Percentiles rank a stretch among this genome's conserved stretches.
Conservation (phyloP, 2,113 vertebrate species). For the Neolamprologus sp. region DNA sequence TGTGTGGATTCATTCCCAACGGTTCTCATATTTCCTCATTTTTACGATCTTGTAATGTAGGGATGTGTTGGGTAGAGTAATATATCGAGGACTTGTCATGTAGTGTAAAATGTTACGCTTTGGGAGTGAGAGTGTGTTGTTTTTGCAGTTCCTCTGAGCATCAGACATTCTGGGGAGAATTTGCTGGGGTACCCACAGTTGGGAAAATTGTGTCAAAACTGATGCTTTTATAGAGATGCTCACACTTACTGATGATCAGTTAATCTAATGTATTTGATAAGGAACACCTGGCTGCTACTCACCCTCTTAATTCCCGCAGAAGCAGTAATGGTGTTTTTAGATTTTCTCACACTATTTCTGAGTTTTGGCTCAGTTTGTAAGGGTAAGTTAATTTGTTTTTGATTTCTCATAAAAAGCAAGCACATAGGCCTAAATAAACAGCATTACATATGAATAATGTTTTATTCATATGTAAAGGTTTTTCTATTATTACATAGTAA, state of each 20-base stretch:
- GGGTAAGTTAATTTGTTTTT: accelerated
- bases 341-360: not conserved
- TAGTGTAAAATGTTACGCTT: not conserved
- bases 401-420: not conserved
- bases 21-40: not conserved
- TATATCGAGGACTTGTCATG: not conserved
- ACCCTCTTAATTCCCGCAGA: not conserved
- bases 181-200: not conserved
- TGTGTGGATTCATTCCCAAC: not conserved
- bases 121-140: not conserved
- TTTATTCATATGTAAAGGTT: not conserved
- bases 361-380: not conserved
- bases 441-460: not conserved
- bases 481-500: not conserved
- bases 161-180: not conserved
- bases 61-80: not conserved
- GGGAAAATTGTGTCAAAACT: not conserved
- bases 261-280: not conserved
- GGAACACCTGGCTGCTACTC: not conserved
- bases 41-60: accelerated
- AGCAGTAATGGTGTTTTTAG: not conserved
- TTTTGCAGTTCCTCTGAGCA: not conserved
- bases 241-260: not conserved
- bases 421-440: not conserved
- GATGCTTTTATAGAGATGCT: not conserved